Evolutionary conservation across 2,113 vertebrate species (phyloP).

Genomic region (Eira barbara): DNA sequence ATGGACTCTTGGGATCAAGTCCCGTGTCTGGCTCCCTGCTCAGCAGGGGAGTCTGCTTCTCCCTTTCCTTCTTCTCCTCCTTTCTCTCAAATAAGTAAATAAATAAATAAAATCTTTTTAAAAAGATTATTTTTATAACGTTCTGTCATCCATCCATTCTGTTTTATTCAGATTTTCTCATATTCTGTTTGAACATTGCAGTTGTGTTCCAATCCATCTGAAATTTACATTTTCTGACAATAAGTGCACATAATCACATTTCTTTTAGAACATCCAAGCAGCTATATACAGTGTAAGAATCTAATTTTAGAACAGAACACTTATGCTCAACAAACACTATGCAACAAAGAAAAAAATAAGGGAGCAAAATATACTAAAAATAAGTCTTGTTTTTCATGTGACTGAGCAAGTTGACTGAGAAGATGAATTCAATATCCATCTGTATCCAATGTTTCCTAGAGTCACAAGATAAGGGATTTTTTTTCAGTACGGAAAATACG

Average conservation of each 20-base stretch:
- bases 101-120: neutral
- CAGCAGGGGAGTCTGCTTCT: neutral
- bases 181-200: constrained; percentile 3
- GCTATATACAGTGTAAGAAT: constrained; percentile 43
- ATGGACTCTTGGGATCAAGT: neutral
- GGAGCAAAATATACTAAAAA: constrained; percentile 69
- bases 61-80: neutral
- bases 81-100: neutral
- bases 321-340: constrained; percentile 67
- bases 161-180: neutral
- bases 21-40: neutral
- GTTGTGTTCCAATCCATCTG: neutral
- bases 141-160: neutral
- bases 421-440: constrained; percentile 21
- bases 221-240: constrained; percentile 25
- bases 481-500: neutral
- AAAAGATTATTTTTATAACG: constrained; percentile 7
- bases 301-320: constrained; percentile 70
- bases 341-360: constrained; percentile 41
- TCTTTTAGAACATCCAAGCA: neutral
- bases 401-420: constrained; percentile 55
- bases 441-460: neutral
- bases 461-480: neutral
- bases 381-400: constrained; percentile 58
- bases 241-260: constrained; percentile 53